Evolutionary conservation across 2,113 vertebrate species (phyloP).

Genomic region (Aegithalos caudatus): DNA sequence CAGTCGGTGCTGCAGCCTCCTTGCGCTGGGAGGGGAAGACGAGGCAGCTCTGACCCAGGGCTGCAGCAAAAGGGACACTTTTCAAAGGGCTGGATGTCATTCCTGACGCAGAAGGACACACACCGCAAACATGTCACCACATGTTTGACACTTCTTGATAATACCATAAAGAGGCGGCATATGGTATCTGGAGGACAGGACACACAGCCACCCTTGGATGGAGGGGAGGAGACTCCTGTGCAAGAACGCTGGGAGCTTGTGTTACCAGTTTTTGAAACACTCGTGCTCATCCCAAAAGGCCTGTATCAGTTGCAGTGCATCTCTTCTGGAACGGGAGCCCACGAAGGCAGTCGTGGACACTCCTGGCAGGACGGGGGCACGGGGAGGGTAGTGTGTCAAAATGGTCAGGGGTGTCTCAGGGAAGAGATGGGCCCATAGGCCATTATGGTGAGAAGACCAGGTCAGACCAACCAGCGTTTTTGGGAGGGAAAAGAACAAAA

Average conservation of each 20-base stretch:
- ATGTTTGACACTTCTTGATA: background rate
- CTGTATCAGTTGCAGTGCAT: background rate
- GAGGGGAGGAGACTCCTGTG: background rate
- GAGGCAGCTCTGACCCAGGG: background rate
- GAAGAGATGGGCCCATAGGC: background rate
- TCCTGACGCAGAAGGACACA: background rate
- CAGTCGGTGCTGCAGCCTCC: background rate
- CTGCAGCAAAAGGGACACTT: background rate
- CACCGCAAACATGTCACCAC: background rate
- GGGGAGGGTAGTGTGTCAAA: constrained; percentile 18
- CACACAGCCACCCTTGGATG: background rate
- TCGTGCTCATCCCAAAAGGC: background rate
- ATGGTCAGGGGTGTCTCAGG: background rate
- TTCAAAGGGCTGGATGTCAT: background rate
- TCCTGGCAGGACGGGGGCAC: background rate
- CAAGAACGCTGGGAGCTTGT: background rate
- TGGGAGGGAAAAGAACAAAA: background rate
- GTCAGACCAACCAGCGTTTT: constrained; percentile 12
- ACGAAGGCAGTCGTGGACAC: background rate
- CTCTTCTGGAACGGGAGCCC: background rate
- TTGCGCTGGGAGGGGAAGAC: background rate
- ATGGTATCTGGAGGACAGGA: background rate
- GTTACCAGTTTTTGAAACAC: background rate
- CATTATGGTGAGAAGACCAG: background rate
- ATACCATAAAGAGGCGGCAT: background rate